Evolutionary conservation across 2,113 vertebrate species (phyloP), one percentile per base, ranked within the genome.

Genomic region (Anguilla rostrata): DNA sequence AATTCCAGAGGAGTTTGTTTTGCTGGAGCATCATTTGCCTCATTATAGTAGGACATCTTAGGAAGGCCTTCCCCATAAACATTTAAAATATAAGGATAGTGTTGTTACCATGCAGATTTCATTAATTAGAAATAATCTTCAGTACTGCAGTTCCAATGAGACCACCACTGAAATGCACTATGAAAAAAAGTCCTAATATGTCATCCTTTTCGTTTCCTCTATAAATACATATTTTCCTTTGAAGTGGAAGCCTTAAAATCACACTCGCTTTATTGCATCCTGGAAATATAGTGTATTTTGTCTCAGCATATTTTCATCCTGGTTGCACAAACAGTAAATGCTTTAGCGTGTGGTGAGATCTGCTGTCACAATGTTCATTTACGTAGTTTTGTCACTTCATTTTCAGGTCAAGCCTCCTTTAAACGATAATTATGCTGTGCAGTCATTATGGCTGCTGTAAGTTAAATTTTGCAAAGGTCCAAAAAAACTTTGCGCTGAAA

Each of bases 201-300:
- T 86, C 26, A 43, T 43, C 18, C 85, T 81, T 86, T 39, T 86
- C 56, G 41, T 56, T 60, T 41, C 40, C 78, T 41, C 39, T 80
- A 34, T 18, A 79, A 79, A 40, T 41, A 40, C 78, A 80, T 39
- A n/a, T 80, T 16, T 75, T 75, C 39, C 39, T 80, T 41, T 80
- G 15, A 18, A 80, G 40, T 41, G 78, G 39, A 80, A 78, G 6
- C 40, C 40, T 80, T 41, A 40, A 41, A 20, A 29, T 18, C 34
- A 20, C 39, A 7, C 29, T 22, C 11, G 15, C 40, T 40, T 1
- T 80, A 7, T 39, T 80, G 78, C 20, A 3, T 80, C 6, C 34
- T 29, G n/a, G 5, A 75, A 75, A 75, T 75, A 29, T n/a, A 34
- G 5, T 29, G n/a, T 12, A 20, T 80, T 41, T 80, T 79, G 29